These are phyloP conservation scores for Tauraco erythrolophus DNA, from an alignment of 2,113 vertebrate species.

Conservation along the genomic window DNA sequence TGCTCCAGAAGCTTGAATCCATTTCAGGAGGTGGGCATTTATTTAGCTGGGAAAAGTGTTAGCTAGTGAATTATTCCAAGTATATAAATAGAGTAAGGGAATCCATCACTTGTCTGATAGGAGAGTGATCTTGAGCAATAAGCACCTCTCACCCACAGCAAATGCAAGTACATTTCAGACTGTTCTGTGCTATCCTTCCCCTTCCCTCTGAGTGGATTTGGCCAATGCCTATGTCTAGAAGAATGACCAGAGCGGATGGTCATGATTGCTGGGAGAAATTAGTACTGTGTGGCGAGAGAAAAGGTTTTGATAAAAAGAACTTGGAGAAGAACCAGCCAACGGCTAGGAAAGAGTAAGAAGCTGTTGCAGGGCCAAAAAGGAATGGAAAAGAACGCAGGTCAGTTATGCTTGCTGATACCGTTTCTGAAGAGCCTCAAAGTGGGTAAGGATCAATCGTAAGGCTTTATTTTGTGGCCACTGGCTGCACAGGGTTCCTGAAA, in stretches of 20 bases:
- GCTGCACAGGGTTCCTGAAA: not conserved
- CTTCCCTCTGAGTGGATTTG: not conserved
- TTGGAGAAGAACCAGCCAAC: not conserved
- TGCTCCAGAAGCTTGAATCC: slow-evolving; percentile 25
- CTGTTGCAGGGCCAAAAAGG: not conserved
- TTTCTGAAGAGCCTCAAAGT: not conserved
- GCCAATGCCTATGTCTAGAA: not conserved
- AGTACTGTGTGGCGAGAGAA: not conserved
- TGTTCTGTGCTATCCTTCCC: not conserved
- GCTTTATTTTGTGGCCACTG: not conserved
- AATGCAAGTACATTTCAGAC: not conserved
- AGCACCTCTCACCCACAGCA: slow-evolving; percentile 23
- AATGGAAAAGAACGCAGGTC: not conserved
- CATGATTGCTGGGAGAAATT: not conserved
- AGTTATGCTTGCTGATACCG: not conserved
- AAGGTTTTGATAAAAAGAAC: slow-evolving; percentile 19
- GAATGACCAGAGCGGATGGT: not conserved
- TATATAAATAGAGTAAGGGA: slow-evolving; percentile 22
- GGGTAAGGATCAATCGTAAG: not conserved
- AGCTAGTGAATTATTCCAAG: slow-evolving; percentile 43
- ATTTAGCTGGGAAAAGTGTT: slow-evolving; percentile 48
- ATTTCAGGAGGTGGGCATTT: slow-evolving; percentile 58
- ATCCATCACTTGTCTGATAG: not conserved
- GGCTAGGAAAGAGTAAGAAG: not conserved
- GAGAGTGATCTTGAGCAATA: not conserved